phyloP scores from a whole-genome alignment of 2,888 invertebrate genomes.

The Lasioglossum calceatum region DNA sequence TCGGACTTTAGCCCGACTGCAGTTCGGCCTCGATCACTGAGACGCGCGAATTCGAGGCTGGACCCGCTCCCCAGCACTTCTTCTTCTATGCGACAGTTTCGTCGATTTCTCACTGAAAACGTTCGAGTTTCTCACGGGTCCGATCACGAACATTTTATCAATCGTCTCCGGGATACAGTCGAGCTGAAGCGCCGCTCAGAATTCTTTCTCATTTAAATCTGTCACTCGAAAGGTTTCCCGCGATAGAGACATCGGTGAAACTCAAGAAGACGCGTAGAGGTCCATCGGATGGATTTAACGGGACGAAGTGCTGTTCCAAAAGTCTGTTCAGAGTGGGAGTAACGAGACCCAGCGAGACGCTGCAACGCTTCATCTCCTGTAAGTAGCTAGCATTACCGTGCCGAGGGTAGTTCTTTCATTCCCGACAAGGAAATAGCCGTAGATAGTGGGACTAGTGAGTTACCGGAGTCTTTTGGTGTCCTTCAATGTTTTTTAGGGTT shows the following conservation, averaged over 20 bases:
- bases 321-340: not conserved
- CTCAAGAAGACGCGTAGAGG: not conserved
- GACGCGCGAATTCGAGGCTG: constrained; percentile 71
- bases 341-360: not conserved
- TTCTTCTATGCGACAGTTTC: constrained; percentile 2
- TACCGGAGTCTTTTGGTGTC: not conserved
- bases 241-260: not conserved
- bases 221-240: not conserved
- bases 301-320: not conserved
- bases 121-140: constrained; percentile 3
- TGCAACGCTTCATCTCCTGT: not conserved
- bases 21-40: constrained; percentile 83
- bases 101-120: constrained; percentile 39
- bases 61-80: constrained; percentile 34
- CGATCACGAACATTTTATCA: not conserved
- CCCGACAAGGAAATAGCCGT: constrained; percentile 39
- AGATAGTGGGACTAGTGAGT: not conserved
- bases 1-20: constrained; percentile 83
- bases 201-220: not conserved
- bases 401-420: not conserved
- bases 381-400: not conserved
- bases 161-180: not conserved
- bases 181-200: not conserved
- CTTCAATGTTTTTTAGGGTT: not conserved
- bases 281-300: not conserved